Evolutionary conservation across 1,140 invertebrate species (phyloP), one percentile per base, ranked within the genome.

Genomic region (Ladona fulva): DNA sequence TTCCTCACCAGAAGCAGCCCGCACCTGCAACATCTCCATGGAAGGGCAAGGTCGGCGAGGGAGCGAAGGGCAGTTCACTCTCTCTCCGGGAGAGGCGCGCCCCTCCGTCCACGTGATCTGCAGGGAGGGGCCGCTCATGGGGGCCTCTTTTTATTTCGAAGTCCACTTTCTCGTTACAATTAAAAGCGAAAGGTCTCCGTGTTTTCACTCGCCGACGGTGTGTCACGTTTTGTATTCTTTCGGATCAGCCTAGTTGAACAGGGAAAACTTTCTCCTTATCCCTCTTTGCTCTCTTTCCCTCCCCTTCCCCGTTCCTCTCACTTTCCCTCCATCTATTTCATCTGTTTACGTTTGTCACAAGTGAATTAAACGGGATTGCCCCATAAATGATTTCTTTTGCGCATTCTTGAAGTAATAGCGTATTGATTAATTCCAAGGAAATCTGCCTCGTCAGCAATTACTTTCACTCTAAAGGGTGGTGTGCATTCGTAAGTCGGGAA

Each of bases 151-250:
- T 19, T 19, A 66, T 22, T 66, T 66, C 52, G 5, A 3, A 66
- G 3, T 66, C 52, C 52, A 66, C 52, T 66, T 66, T 66, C 52
- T 66, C 52, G 52, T 66, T 22, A 66, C 52, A 66, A 66, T 66
- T 66, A 66, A 66, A 66, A 66, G 52, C 52, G 52, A 66, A 66
- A 66, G 52, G 52, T 66, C n/a, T 66, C 3, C 14, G n/a, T 66
- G 52, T 66, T 66, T 66, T 66, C 52, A 66, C 52, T 66, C 52
- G 52, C 52, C 52, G 52, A 22, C n/a, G n/a, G 52, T 66, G 52
- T 66, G 52, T 66, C 52, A 66, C 52, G 52, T 66, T 66, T 66
- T 37, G 29, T 37, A 37, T 37, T 37, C 29, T 37, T 37, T 37
- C 29, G 29, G 29, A 37, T 8, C 29, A 37, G 29, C 29, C 29